Percentiles rank a stretch among this genome's conserved stretches.
phyloP scores from a whole-genome alignment of 2,113 vertebrate species.

The Trematocara zebra region DNA sequence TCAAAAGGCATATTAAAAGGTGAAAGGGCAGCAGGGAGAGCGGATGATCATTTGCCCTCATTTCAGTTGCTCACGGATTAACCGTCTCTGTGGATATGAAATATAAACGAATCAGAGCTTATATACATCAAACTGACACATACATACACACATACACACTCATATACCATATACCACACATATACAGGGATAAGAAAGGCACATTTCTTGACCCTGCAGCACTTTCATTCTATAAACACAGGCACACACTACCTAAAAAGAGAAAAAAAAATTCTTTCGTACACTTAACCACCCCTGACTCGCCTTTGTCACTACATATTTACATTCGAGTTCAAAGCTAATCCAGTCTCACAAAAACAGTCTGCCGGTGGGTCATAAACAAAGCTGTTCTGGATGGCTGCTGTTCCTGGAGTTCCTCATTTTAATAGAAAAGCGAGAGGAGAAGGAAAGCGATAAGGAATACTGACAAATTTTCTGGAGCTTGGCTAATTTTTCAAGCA shows the following conservation, averaged over 20 bases:
- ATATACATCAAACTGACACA: constrained; percentile 41
- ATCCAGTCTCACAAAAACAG: background rate
- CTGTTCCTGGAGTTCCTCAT: background rate
- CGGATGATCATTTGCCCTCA: constrained; percentile 7
- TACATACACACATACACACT: background rate
- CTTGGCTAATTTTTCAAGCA: background rate
- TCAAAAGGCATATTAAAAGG: constrained; percentile 30
- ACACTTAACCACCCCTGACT: background rate
- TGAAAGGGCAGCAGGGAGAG: constrained; percentile 3
- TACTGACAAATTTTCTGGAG: background rate
- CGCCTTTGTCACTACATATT: background rate
- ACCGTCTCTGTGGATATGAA: constrained; percentile 9
- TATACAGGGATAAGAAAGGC: background rate
- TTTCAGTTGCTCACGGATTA: constrained; percentile 23
- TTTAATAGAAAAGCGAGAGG: background rate
- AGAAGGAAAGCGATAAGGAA: background rate
- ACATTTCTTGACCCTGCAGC: background rate
- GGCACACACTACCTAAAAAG: background rate
- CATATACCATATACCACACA: background rate
- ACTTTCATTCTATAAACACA: background rate
- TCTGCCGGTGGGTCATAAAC: background rate
- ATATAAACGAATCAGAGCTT: constrained; percentile 23
- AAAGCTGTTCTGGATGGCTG: background rate
- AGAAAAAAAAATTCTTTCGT: background rate
- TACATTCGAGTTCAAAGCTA: background rate